A percentile compares a stretch with the other conserved stretches of the same genome.
phyloP scores from a whole-genome alignment of 2,888 invertebrate species.

The Trichopria drosophilae region DNA sequence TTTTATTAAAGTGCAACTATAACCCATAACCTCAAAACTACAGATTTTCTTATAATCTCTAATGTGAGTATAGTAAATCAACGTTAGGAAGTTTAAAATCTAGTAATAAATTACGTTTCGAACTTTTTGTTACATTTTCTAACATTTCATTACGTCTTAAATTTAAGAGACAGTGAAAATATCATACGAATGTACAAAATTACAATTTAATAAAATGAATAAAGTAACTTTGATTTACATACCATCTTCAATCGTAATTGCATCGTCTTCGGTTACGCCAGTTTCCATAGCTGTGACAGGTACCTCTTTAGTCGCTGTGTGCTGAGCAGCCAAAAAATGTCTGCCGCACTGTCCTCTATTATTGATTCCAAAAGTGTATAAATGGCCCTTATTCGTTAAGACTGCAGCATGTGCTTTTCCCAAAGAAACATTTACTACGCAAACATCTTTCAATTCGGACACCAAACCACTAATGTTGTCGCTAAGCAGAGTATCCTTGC shows the following conservation, averaged over 20 bases:
- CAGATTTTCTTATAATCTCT: too few species aligned
- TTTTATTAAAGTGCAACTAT: too few species aligned
- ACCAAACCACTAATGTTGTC: slow-evolving; percentile 73
- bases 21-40: too few species aligned
- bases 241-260: slow-evolving; percentile 53
- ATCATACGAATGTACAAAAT: background rate
- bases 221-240: slow-evolving; percentile 11
- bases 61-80: too few species aligned
- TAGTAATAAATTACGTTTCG: too few species aligned
- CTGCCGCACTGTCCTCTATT: slow-evolving; percentile 97
- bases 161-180: background rate
- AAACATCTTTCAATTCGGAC: slow-evolving; percentile 73
- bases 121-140: too few species aligned
- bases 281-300: slow-evolving; percentile 64
- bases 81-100: background rate
- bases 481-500: slow-evolving; percentile 87
- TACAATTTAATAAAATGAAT: background rate
- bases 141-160: too few species aligned
- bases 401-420: slow-evolving; percentile 97
- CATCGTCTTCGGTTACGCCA: slow-evolving; percentile 55
- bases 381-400: slow-evolving; percentile 82
- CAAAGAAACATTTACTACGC: slow-evolving; percentile 68
- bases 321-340: slow-evolving; percentile 67
- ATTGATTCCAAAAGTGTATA: slow-evolving; percentile 95
- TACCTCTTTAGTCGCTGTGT: slow-evolving; percentile 60